Evolutionary conservation across 1,140 invertebrate genomes (phyloP), one percentile per base, ranked within the genome.

Genomic region (Pseudomyrmex flavicornis): DNA sequence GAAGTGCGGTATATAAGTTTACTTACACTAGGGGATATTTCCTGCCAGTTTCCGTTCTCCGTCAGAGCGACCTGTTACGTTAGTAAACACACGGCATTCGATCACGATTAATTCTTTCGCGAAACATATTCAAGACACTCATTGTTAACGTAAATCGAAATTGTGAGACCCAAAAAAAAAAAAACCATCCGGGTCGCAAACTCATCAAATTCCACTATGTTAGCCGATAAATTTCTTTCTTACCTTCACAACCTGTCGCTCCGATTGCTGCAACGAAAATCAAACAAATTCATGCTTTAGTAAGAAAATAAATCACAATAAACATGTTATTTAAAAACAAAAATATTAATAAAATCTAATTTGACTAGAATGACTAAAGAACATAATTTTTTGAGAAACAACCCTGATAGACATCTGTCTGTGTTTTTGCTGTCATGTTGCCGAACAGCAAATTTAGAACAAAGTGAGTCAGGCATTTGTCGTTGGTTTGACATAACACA

Each of bases 1-100:
- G 20, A 35, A 35, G 5, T 7, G 35, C 5, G 35, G 35, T 35
- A 35, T 22, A 61, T 1, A 9, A 54, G 52, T 59, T 76, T 82
- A 91, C 77, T 92, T 95, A 95, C 95, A 92, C 94, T 91, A 50
- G 89, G 87, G 2, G 92, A 90, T 84, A 95, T 94, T 92, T 95
- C 95, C 84, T 95, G 94, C 95, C 95, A 95, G 56, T 92, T 93
- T 85, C 95, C 95, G 85, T 89, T 93, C 88, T 95, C 93, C 70
- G 92, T 94, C 87, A 94, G 86, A 85, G 95, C 93, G 82, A 95
- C 95, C 95, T 95, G 90, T 89, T 85, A 88, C 80, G 92, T 93
- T 93, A 93, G 88, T 91, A 90, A 94, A 92, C 89, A 92, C 90
- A 89, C 87, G 74, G 89, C 90, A 93, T 90, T 88, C 90, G 90